Conservation (phyloP, 1,140 invertebrate genomes). For the Ctenoplectra terminalis region DNA sequence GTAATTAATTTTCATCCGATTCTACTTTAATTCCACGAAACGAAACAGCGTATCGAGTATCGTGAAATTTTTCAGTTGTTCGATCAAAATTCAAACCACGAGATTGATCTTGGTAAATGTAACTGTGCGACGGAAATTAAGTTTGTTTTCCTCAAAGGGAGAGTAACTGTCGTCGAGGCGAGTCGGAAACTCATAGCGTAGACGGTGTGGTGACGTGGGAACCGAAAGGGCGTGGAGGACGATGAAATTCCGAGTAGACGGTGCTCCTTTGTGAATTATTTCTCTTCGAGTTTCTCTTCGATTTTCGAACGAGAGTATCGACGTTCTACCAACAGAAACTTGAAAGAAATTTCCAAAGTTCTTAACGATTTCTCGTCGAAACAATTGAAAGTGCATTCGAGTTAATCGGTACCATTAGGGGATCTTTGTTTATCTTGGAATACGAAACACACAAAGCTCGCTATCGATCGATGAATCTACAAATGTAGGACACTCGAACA, state of each 20-base stretch:
- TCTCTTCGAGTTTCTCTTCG: not conserved
- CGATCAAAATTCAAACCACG: not conserved
- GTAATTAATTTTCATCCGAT: not conserved
- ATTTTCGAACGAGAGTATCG: not conserved
- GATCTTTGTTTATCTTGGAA: not conserved
- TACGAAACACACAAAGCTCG: constrained; percentile 11
- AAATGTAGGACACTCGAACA: constrained; percentile 25
- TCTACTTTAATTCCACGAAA: not conserved
- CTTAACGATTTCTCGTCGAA: not conserved
- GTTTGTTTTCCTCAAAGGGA: constrained; percentile 34
- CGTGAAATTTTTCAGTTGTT: not conserved
- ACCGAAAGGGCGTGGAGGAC: not conserved
- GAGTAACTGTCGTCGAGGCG: constrained; percentile 10
- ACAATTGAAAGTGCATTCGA: constrained; percentile 22
- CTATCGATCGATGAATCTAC: constrained; percentile 31
- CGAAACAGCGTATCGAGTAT: not conserved
- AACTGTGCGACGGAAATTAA: constrained; percentile 20
- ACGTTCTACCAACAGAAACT: not conserved
- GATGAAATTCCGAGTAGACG: constrained; percentile 34
- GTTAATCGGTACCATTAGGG: constrained; percentile 23
- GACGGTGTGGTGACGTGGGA: not conserved
- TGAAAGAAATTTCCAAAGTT: constrained; percentile 1
- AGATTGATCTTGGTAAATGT: constrained; percentile 19
- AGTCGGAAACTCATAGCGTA: constrained; percentile 10
- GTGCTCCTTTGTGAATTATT: constrained; percentile 44